A percentile compares a stretch with the other conserved stretches of the same genome.
These are phyloP conservation scores for Odocoileus hemionus DNA, from an alignment of 2,113 vertebrate genomes.

Conservation along the genomic window DNA sequence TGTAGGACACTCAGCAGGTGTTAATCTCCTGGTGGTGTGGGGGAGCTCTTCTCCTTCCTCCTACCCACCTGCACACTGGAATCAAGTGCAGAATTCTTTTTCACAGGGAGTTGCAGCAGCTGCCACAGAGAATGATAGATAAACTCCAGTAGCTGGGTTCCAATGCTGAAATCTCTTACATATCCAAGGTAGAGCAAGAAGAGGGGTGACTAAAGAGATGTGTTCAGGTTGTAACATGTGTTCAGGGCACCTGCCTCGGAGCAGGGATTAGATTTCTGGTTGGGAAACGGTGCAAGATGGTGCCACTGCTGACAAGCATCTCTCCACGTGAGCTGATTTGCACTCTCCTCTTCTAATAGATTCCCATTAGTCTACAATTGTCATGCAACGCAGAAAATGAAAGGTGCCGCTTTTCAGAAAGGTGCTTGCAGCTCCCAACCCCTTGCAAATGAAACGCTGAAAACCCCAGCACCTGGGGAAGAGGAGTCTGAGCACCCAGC, in stretches of 20 bases:
- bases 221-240: background rate
- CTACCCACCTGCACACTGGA: background rate
- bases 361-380: background rate
- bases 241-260: background rate
- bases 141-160: background rate
- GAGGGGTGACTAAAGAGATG: background rate
- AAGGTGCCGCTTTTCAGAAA: background rate
- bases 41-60: no score
- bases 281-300: background rate
- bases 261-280: background rate
- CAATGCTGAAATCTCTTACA: background rate
- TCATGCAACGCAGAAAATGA: background rate
- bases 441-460: background rate
- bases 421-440: background rate
- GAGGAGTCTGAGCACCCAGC: background rate
- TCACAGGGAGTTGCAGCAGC: background rate
- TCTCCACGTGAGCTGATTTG: background rate
- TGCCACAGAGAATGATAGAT: background rate
- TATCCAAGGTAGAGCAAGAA: background rate
- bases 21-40: background rate
- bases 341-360: background rate
- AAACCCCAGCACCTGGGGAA: no score
- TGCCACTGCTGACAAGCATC: rapidly evolving
- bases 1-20: background rate
- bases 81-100: background rate